Evolutionary conservation across 2,888 invertebrate genomes (phyloP).

Genomic region (Dromius quadrimaculatus): DNA sequence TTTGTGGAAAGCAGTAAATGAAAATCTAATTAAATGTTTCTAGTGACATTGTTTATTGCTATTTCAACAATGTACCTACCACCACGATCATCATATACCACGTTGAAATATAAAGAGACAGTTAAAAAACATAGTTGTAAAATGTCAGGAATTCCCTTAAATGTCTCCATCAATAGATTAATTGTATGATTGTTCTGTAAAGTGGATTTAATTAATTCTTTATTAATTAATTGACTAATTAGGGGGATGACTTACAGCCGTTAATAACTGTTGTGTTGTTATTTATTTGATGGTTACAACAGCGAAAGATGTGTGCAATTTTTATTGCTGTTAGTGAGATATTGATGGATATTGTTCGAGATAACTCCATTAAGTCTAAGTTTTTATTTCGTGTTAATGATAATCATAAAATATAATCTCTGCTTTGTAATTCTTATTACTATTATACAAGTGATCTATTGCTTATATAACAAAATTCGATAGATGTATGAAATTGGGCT

Average conservation of each 20-base stretch:
- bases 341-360: slow-evolving; percentile 1
- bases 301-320: too few relatives aligned
- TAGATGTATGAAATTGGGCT: too few relatives aligned
- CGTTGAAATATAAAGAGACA: background rate
- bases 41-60: too few relatives aligned
- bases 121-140: slow-evolving; percentile 15
- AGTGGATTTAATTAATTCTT: slow-evolving; percentile 42
- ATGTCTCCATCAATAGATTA: slow-evolving; percentile 43
- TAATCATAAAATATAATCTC: too few relatives aligned
- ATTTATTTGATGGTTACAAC: slow-evolving; percentile 4
- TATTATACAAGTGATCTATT: too few relatives aligned
- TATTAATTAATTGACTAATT: slow-evolving; percentile 48
- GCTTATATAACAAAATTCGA: too few relatives aligned
- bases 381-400: background rate
- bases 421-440: too few relatives aligned
- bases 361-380: background rate
- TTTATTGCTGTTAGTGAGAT: slow-evolving; percentile 8
- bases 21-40: too few relatives aligned
- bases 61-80: too few relatives aligned
- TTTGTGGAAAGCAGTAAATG: too few relatives aligned
- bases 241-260: slow-evolving; percentile 21
- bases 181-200: slow-evolving; percentile 39
- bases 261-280: slow-evolving; percentile 27
- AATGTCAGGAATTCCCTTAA: slow-evolving; percentile 25
- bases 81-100: background rate